Percentiles rank a stretch among this genome's conserved stretches.
Conservation (phyloP, 2,113 vertebrate species). For the Tragelaphus scriptus region DNA sequence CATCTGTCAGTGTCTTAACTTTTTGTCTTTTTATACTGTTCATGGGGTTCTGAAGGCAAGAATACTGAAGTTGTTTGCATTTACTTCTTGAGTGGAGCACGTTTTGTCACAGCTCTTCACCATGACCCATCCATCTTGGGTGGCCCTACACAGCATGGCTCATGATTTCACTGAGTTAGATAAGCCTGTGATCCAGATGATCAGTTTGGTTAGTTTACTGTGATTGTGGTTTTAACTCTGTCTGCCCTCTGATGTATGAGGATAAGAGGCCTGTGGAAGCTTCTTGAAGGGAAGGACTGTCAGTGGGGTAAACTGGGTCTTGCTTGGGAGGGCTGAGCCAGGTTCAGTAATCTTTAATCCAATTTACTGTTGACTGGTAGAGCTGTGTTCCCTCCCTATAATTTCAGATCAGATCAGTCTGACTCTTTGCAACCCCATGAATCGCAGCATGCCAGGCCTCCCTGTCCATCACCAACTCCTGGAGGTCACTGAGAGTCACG, state of each 20-base stretch:
- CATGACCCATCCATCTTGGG: neutral
- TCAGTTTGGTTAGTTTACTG: neutral
- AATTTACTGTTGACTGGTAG: neutral
- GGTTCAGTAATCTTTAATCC: neutral
- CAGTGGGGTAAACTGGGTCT: neutral
- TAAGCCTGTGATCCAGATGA: neutral
- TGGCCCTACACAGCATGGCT: fast-evolving
- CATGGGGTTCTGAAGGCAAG: neutral
- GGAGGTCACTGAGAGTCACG: too few relatives aligned
- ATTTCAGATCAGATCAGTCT: too few relatives aligned
- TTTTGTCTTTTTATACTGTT: neutral
- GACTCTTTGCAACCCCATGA: too few relatives aligned
- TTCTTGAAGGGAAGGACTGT: neutral
- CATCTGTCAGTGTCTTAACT: neutral
- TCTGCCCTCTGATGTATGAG: neutral
- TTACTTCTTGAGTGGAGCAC: neutral
- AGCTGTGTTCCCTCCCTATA: neutral
- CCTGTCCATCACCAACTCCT: too few relatives aligned
- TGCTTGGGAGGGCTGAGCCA: neutral
- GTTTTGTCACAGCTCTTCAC: neutral
- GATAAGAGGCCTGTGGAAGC: neutral
- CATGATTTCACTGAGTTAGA: neutral
- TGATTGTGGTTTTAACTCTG: neutral
- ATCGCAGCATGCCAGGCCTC: too few relatives aligned
- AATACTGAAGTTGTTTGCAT: neutral